Percentiles rank a stretch among this genome's conserved stretches.
Conservation (phyloP, 2,797 vertebrate species). For the Balearica regulorum region DNA sequence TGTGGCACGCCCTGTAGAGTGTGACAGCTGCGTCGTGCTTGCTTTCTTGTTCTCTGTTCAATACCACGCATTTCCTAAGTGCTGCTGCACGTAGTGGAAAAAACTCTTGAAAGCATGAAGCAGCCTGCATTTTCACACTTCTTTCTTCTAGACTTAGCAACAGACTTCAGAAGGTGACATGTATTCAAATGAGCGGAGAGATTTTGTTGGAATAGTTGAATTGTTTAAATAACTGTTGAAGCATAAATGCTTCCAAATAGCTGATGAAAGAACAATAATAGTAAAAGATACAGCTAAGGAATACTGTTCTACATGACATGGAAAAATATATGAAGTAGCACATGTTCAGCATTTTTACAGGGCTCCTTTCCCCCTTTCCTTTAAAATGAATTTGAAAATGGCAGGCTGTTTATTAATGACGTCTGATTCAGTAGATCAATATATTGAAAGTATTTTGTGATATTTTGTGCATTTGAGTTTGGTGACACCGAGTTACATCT, state of each 20-base stretch:
- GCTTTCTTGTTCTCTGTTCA: neutral
- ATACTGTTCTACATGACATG: neutral
- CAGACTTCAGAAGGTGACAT: neutral
- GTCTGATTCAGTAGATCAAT: neutral
- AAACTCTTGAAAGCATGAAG: neutral
- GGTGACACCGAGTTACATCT: neutral
- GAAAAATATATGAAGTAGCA: neutral
- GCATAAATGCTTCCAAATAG: neutral
- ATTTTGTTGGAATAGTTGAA: neutral
- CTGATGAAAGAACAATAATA: neutral
- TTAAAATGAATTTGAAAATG: neutral
- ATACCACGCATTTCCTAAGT: neutral
- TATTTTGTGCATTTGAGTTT: neutral
- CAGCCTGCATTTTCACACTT: neutral
- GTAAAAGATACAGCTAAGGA: neutral
- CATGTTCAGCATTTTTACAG: neutral
- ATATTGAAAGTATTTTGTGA: neutral
- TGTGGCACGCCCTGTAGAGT: neutral
- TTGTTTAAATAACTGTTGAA: neutral
- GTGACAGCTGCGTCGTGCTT: neutral
- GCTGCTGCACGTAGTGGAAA: neutral
- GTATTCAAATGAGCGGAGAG: neutral
- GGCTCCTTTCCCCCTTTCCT: accelerated
- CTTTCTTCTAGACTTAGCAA: neutral
- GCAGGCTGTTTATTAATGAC: neutral